These are phyloP conservation scores for Thunnus thynnus DNA, from an alignment of 2,113 vertebrate genomes.

Conservation along the genomic window DNA sequence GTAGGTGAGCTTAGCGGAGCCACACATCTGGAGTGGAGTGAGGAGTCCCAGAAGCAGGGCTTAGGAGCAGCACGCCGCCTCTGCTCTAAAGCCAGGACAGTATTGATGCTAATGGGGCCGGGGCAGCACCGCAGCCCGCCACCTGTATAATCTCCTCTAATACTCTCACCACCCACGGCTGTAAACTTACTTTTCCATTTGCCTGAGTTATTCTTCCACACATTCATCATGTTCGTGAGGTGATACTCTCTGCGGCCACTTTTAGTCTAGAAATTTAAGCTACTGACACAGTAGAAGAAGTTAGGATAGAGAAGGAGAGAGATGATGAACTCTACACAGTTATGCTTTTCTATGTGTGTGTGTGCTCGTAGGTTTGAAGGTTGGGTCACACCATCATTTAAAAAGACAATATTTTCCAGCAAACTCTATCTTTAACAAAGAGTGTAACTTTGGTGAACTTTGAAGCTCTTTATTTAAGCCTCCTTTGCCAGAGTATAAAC, in stretches of 20 bases:
- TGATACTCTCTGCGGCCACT: constrained; percentile 24
- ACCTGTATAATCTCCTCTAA: constrained; percentile 80
- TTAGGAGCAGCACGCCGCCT: constrained; percentile 54
- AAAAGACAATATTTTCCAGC: no score
- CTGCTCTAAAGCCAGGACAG: constrained; percentile 48
- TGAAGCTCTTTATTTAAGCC: no score
- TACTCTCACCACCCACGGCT: constrained; percentile 62
- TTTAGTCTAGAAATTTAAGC: constrained; percentile 5
- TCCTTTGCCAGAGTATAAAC: no score
- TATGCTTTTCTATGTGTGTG: neutral
- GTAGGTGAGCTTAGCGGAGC: constrained; percentile 40
- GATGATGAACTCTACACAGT: neutral
- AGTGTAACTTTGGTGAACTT: no score
- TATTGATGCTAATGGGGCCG: constrained; percentile 63
- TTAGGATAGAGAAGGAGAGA: neutral
- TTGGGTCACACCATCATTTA: no score
- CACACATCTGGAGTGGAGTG: constrained; percentile 56
- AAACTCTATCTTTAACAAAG: no score
- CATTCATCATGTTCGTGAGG: constrained; percentile 21
- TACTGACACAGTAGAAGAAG: neutral
- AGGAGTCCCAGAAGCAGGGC: constrained; percentile 50
- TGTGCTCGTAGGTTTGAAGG: neutral
- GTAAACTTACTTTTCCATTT: constrained; percentile 70
- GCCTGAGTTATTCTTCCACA: constrained; percentile 65
- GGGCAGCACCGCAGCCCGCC: constrained; percentile 50